A percentile compares a stretch with the other conserved stretches of the same genome.
Evolutionary conservation across 2,888 invertebrate genomes (phyloP).

Genomic region (Sarcophaga subvicina): DNA sequence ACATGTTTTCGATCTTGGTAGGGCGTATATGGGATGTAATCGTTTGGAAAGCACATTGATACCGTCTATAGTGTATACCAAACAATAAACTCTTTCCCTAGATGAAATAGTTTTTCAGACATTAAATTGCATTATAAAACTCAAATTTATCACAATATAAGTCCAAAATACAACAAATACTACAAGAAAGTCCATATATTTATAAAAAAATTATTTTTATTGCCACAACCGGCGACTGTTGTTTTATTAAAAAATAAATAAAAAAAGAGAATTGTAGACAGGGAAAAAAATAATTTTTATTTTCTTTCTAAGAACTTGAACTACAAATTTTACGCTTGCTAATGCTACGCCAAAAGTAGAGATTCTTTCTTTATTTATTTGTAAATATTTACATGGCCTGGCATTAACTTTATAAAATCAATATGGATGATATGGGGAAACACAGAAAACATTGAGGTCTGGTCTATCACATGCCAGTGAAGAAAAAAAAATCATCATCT

Average conservation of each 20-base stretch:
- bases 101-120: no score
- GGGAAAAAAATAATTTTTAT: not conserved
- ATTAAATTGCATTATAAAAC: no score
- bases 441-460: constrained; percentile 26
- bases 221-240: not conserved
- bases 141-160: no score
- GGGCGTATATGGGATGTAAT: no score
- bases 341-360: not conserved
- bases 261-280: no score
- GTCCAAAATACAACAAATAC: no score
- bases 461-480: not conserved
- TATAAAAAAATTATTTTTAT: not conserved
- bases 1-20: no score
- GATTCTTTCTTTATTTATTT: constrained; percentile 4
- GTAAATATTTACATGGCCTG: constrained; percentile 30
- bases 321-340: not conserved
- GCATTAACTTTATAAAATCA: constrained; percentile 37
- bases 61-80: no score
- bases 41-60: no score
- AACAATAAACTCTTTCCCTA: no score
- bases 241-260: not conserved
- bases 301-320: not conserved
- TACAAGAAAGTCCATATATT: no score
- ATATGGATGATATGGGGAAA: constrained; percentile 31
- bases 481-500: not conserved